Evolutionary conservation across 1,140 invertebrate species (phyloP).

Genomic region (Leucophenga varia): DNA sequence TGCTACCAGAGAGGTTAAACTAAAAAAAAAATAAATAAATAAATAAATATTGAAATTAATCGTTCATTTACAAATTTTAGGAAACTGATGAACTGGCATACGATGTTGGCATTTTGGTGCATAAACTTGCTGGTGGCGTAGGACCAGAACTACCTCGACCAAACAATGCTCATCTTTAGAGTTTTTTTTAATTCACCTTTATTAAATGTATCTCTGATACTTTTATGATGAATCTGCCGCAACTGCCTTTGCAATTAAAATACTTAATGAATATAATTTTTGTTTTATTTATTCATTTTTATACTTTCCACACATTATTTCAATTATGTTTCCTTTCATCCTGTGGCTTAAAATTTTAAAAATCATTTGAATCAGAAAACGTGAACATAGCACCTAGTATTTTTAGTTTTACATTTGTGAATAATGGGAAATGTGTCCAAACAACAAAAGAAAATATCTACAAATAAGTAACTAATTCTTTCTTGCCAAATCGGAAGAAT

Average conservation of each 20-base stretch:
- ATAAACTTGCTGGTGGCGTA: constrained; percentile 75
- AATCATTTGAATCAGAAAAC: not conserved
- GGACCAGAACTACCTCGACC: constrained; percentile 59
- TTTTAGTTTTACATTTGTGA: too few species aligned
- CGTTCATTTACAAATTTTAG: constrained; percentile 48
- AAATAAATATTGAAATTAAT: not conserved
- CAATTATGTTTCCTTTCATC: too few species aligned
- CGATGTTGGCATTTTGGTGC: constrained; percentile 75
- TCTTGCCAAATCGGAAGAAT: too few species aligned
- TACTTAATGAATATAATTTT: constrained; percentile 20
- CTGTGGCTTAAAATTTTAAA: too few species aligned
- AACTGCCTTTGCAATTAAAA: too few species aligned
- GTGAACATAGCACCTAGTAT: too few species aligned
- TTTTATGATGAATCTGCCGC: constrained; percentile 2
- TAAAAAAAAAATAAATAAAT: not conserved
- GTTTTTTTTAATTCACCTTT: constrained; percentile 5
- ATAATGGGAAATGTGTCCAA: too few species aligned
- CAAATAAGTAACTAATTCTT: too few species aligned
- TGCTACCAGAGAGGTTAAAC: constrained; percentile 64
- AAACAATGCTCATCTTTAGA: constrained; percentile 43
- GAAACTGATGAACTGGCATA: constrained; percentile 72
- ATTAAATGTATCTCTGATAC: constrained; percentile 3
- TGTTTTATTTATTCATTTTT: too few species aligned
- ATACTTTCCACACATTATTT: too few species aligned
- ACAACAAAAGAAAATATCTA: too few species aligned